Evolutionary conservation across 2,113 vertebrate genomes (phyloP).

Genomic region (Rutilus rutilus): DNA sequence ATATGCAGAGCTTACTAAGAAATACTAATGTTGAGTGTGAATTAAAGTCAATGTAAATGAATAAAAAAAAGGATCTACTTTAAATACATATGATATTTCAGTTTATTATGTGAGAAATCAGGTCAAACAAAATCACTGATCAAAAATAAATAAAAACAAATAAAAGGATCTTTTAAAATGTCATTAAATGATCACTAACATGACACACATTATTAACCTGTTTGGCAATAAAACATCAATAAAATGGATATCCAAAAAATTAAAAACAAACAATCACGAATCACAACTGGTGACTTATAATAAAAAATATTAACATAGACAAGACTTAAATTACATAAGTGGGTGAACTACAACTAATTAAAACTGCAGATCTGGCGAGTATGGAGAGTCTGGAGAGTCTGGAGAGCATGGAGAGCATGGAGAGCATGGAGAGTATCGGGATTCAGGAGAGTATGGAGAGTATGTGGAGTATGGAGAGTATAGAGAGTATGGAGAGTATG

Average conservation of each 20-base stretch:
- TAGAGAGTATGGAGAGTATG: no score
- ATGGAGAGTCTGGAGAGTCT: no score
- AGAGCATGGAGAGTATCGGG: no score
- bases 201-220: not conserved
- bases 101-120: constrained; percentile 26
- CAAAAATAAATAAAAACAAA: constrained; percentile 1
- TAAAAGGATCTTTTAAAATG: not conserved
- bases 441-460: no score
- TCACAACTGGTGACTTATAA: no score
- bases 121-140: not conserved
- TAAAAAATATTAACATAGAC: not conserved
- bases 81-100: not conserved
- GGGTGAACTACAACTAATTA: no score
- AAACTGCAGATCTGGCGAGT: no score
- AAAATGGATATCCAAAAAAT: not conserved
- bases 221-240: not conserved
- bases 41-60: not conserved
- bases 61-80: not conserved
- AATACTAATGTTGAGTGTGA: not conserved
- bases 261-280: not conserved
- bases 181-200: not conserved
- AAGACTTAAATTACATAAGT: constrained; percentile 54
- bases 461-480: no score
- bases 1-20: not conserved
- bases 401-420: no score